phyloP scores from a whole-genome alignment of 2,113 vertebrate genomes.

The Pelecanoides urinatrix region DNA sequence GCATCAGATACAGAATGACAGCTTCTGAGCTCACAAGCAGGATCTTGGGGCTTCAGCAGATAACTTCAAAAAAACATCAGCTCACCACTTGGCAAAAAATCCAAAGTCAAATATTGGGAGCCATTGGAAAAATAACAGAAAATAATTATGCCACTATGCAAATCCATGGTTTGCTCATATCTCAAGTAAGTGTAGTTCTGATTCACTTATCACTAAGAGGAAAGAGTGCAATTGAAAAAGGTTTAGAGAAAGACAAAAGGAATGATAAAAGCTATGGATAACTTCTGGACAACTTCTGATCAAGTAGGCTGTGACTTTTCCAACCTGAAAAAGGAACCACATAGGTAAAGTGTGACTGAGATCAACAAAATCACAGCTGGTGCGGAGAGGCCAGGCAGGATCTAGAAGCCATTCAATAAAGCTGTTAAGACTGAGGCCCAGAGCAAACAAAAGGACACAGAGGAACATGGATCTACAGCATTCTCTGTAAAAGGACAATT shows the following conservation, averaged over 20 bases:
- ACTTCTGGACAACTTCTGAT: not conserved
- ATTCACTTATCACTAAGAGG: not conserved
- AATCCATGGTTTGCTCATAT: not conserved
- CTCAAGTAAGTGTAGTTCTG: not conserved
- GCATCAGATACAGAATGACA: not conserved
- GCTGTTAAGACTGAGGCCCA: not conserved
- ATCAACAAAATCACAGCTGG: not conserved
- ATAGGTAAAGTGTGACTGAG: not conserved
- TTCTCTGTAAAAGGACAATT: not conserved
- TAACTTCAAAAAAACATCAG: not conserved
- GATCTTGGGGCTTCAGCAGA: not conserved
- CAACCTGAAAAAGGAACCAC: not conserved
- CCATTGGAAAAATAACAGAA: not conserved
- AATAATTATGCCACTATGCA: not conserved
- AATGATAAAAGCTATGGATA: not conserved
- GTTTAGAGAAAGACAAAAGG: not conserved
- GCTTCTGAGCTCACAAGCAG: not conserved
- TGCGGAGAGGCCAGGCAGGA: not conserved
- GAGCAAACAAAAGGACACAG: not conserved
- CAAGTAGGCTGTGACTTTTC: not conserved
- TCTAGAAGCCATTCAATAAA: not conserved
- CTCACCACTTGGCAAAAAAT: not conserved
- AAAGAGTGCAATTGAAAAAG: fast-evolving
- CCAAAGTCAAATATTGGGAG: not conserved
- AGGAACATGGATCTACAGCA: not conserved